Evolutionary conservation across 2,888 invertebrate species (phyloP).

Genomic region (Luperina testacea): DNA sequence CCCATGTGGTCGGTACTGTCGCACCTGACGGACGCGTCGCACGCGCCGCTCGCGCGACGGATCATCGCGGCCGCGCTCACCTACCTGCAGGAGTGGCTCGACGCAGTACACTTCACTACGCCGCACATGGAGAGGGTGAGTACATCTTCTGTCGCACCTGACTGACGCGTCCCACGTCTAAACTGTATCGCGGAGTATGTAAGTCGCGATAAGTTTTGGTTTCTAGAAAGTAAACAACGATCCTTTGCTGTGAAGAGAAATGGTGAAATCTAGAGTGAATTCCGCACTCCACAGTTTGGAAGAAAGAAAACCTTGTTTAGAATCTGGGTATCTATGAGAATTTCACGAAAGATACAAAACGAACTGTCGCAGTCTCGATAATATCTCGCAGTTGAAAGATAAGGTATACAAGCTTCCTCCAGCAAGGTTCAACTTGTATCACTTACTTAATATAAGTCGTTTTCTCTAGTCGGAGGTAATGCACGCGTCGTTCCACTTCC

Average conservation of each 20-base stretch:
- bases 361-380: too few species aligned
- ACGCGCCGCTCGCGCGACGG: slow-evolving; percentile 93
- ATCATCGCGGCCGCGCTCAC: slow-evolving; percentile 94
- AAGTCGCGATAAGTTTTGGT: background rate
- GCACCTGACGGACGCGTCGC: slow-evolving; percentile 94
- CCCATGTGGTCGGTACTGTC: slow-evolving; percentile 99
- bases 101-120: slow-evolving; percentile 93
- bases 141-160: slow-evolving; percentile 39
- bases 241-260: background rate
- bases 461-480: slow-evolving; percentile 92
- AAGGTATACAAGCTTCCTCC: background rate
- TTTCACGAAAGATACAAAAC: background rate
- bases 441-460: fast-evolving
- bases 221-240: background rate
- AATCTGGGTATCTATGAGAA: background rate
- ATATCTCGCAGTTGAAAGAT: background rate
- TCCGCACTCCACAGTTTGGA: too few species aligned
- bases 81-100: slow-evolving; percentile 96
- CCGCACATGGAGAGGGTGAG: slow-evolving; percentile 89
- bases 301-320: background rate
- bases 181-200: background rate
- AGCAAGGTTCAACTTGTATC: background rate
- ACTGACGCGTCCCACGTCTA: background rate
- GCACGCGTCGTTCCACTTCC: slow-evolving; percentile 98
- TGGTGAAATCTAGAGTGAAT: background rate